Conservation (phyloP, 2,888 invertebrate genomes). For the Lomographa bimaculata region DNA sequence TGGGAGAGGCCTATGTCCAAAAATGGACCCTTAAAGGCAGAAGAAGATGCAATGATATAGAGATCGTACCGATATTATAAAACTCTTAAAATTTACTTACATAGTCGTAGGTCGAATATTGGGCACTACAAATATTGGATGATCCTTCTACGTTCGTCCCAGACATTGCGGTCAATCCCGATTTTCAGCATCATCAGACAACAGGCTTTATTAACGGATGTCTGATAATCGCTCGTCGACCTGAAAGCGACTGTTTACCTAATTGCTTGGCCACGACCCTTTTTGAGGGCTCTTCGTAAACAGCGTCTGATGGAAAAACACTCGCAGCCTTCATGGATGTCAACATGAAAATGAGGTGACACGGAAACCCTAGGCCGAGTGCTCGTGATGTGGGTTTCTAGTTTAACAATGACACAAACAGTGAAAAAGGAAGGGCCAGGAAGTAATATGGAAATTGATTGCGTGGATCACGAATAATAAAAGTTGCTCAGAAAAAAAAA, state of each 20-base stretch:
- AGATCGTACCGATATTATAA: too few relatives aligned
- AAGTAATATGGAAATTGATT: too few relatives aligned
- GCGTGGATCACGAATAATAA: too few relatives aligned
- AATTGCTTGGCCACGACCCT: constrained; percentile 42
- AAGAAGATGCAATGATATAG: too few relatives aligned
- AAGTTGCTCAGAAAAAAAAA: too few relatives aligned
- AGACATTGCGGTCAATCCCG: constrained; percentile 21
- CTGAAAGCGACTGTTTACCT: constrained; percentile 27
- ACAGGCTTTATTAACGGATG: constrained; percentile 27
- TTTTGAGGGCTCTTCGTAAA: constrained; percentile 46
- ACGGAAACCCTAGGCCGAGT: constrained; percentile 37
- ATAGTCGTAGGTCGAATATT: too few relatives aligned
- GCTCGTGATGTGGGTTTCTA: constrained; percentile 27
- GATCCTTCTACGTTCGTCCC: constrained; percentile 3
- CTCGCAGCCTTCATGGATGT: constrained; percentile 24
- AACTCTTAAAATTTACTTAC: too few relatives aligned
- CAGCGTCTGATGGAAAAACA: constrained; percentile 54
- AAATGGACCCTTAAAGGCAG: too few relatives aligned
- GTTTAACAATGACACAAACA: constrained; percentile 13
- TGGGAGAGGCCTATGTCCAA: too few relatives aligned
- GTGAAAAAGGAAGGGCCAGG: neutral
- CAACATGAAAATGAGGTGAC: constrained; percentile 37
- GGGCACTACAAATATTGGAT: constrained; percentile 14
- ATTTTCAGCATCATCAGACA: constrained; percentile 17
- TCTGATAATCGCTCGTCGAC: constrained; percentile 23